Conservation (phyloP, 2,888 invertebrate genomes). For the Geophilus truncorum region DNA sequence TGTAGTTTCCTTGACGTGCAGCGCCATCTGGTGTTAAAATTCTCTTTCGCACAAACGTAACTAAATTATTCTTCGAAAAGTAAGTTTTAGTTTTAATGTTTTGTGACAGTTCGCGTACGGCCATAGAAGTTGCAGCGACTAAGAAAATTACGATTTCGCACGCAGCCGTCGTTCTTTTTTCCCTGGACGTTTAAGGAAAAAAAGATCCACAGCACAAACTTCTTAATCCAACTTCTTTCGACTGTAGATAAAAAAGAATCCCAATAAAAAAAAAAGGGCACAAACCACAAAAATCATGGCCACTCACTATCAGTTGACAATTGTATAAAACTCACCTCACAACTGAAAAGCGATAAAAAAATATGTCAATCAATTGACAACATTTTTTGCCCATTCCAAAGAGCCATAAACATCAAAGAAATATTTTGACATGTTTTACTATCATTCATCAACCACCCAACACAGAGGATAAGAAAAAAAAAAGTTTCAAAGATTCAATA, state of each 20-base stretch:
- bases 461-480: too few relatives aligned
- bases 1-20: too few relatives aligned
- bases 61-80: too few relatives aligned
- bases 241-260: not conserved
- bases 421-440: not conserved
- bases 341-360: not conserved
- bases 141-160: too few relatives aligned
- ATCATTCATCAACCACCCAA: not conserved
- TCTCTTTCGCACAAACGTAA: too few relatives aligned
- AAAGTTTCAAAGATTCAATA: not conserved
- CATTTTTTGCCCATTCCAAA: not conserved
- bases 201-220: not conserved
- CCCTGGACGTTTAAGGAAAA: not conserved
- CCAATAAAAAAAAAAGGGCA: not conserved
- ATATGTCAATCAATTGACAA: slow-evolving; percentile 22
- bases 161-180: too few relatives aligned
- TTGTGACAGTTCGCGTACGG: too few relatives aligned
- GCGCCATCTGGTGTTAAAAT: too few relatives aligned
- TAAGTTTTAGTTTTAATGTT: too few relatives aligned
- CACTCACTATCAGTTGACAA: slow-evolving; percentile 19
- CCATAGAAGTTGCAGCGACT: too few relatives aligned
- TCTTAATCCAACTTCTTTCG: not conserved
- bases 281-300: not conserved
- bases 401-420: not conserved
- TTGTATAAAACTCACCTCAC: not conserved